Evolutionary conservation across 2,888 invertebrate species (phyloP), one percentile per base, ranked within the genome.

Genomic region (Trissolcus brochymenae): DNA sequence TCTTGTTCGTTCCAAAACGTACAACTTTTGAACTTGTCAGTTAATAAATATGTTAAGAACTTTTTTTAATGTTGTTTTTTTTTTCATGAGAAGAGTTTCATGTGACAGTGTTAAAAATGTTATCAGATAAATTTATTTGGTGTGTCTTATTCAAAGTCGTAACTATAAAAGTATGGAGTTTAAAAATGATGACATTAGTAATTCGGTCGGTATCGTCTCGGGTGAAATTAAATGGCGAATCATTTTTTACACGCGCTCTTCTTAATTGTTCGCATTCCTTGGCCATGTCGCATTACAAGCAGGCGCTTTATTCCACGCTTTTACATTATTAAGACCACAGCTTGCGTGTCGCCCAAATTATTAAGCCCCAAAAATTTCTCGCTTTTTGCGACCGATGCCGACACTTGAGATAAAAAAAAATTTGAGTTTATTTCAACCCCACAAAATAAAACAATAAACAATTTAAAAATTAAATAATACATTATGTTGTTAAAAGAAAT

Each of bases 321-420:
- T 67, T 62, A 61, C 74, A 67, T 74, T 62, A 74, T 67, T 67
- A 57, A 57, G 67, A 67, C 35, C 35, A 35, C 49, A 62, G 62
- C 62, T 74, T 43, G 67, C 74, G 62, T 74, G 73, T 56, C 53
- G 62, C 16, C 50, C 61, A 67, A 74, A 67, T 74, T 67, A 40
- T 60, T 62, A 43, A 71, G 16, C 62, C 9, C 56, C 56, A 6
- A 65, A 73, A 66, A 65, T 71, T 57, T 25, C 51, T 17, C 25
- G 50, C 43, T 21, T 19, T 21, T 49, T 35, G 16, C 13, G 14
- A 17, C 43, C 51, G 29, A 40, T 50, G 29, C 41, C 25, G 56
- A 62, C 62, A 57, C 57, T 71, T 71, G 46, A 73, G 60, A 66
- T 73, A 55, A 66, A n/a, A n/a, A n/a, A n/a, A n/a, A 54, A 60